Percentiles rank a stretch among this genome's conserved stretches.
These are phyloP conservation scores for Scaeva pyrastri DNA, from an alignment of 2,888 invertebrate genomes.

Conservation along the genomic window DNA sequence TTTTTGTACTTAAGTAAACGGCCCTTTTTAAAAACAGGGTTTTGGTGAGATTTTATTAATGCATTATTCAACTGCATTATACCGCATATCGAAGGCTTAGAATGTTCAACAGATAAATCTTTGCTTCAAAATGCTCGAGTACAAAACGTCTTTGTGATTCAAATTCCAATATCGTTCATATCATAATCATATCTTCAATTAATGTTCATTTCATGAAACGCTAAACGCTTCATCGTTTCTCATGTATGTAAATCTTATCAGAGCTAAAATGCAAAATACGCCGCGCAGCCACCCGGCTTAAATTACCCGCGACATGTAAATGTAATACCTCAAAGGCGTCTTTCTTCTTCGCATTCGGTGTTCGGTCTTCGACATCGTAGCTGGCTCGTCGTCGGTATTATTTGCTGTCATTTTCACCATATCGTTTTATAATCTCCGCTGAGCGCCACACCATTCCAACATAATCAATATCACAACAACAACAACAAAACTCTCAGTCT, in stretches of 20 bases:
- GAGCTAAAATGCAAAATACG: slow-evolving; percentile 64
- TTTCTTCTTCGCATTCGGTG: slow-evolving; percentile 32
- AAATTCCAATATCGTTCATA: too few relatives aligned
- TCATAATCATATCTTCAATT: too few relatives aligned
- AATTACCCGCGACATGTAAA: slow-evolving; percentile 68
- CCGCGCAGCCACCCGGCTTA: slow-evolving; percentile 49
- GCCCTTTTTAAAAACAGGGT: too few relatives aligned
- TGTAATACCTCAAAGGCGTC: slow-evolving; percentile 43
- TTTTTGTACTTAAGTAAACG: too few relatives aligned
- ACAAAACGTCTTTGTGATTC: too few relatives aligned
- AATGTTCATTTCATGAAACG: slow-evolving; percentile 49
- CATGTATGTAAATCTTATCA: slow-evolving; percentile 18
- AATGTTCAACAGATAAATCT: too few relatives aligned
- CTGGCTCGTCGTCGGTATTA: neutral
- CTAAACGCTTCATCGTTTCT: slow-evolving; percentile 37
- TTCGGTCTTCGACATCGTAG: neutral
- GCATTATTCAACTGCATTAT: too few relatives aligned
- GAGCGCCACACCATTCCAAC: slow-evolving; percentile 60
- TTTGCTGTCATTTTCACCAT: slow-evolving; percentile 31
- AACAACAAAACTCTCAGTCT: slow-evolving; percentile 36
- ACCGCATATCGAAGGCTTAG: too few relatives aligned
- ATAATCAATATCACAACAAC: slow-evolving; percentile 24
- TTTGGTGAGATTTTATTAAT: too few relatives aligned
- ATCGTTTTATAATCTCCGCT: slow-evolving; percentile 35
- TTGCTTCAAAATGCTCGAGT: too few relatives aligned